These are phyloP conservation scores for Bujurquina vittata DNA, from an alignment of 2,113 vertebrate species.

Conservation along the genomic window DNA sequence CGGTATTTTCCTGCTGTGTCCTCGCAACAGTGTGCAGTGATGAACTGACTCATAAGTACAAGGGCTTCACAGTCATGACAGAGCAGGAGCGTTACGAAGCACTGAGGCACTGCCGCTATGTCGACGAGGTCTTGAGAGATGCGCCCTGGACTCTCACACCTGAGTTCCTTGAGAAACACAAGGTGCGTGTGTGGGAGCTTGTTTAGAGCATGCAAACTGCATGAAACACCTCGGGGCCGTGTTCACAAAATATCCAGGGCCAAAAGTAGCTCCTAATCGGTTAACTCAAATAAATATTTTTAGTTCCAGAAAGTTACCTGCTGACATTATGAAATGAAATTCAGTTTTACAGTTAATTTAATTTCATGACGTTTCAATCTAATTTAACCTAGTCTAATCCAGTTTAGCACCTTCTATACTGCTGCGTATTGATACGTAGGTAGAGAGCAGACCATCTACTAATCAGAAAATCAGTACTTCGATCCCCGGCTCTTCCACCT, in stretches of 20 bases:
- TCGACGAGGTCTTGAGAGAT: slow-evolving; percentile 96
- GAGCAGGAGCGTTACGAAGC: slow-evolving; percentile 95
- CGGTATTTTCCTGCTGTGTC: background rate
- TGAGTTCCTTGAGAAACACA: slow-evolving; percentile 95
- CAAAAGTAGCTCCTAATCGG: background rate
- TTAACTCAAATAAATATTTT: background rate
- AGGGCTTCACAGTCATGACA: slow-evolving; percentile 99
- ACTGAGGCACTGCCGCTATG: slow-evolving; percentile 95
- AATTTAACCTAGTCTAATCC: background rate
- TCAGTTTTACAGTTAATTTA: background rate
- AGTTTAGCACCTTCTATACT: background rate
- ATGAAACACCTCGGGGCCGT: background rate
- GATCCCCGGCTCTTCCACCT: background rate
- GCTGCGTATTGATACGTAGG: background rate
- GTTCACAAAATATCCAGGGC: background rate
- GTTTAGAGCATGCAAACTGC: background rate
- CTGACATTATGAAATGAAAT: background rate
- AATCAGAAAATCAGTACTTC: background rate
- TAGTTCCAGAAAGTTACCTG: background rate
- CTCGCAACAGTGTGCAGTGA: slow-evolving; percentile 91
- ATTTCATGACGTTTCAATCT: background rate
- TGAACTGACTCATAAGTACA: slow-evolving; percentile 96
- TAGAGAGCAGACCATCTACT: background rate
- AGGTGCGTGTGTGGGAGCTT: slow-evolving; percentile 77
- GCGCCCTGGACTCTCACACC: slow-evolving; percentile 96